These are phyloP conservation scores for Hyaena hyaena DNA, from an alignment of 2,113 vertebrate species.

Conservation along the genomic window DNA sequence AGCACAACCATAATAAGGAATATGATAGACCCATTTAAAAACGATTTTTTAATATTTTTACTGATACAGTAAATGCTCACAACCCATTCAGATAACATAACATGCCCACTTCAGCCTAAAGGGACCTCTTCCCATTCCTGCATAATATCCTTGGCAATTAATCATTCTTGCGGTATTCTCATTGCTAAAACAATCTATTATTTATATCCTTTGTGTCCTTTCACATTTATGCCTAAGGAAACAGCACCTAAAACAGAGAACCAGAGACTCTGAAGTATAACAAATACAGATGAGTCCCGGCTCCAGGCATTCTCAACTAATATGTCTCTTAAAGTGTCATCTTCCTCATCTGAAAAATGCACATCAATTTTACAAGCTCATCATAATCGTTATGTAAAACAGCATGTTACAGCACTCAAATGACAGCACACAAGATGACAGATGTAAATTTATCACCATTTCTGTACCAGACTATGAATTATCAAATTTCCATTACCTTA, in stretches of 20 bases:
- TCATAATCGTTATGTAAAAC: neutral
- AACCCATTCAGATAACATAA: neutral
- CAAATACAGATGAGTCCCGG: neutral
- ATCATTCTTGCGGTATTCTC: neutral
- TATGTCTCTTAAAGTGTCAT: neutral
- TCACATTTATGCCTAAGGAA: neutral
- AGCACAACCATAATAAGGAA: neutral
- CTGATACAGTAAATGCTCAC: neutral
- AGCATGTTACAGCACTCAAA: neutral
- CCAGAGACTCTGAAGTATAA: neutral
- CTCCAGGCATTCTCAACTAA: neutral
- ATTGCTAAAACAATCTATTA: neutral
- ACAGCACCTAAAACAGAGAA: neutral
- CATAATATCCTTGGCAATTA: neutral
- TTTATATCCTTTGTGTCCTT: neutral
- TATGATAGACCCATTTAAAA: neutral
- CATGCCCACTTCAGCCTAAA: neutral
- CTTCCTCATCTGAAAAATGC: neutral
- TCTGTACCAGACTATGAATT: neutral
- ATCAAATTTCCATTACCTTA: neutral
- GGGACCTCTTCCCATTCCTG: neutral
- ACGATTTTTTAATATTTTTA: neutral
- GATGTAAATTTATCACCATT: neutral
- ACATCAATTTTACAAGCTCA: neutral
- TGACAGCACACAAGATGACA: neutral